Percentiles rank a stretch among this genome's conserved stretches.
Conservation (phyloP, 2,797 vertebrate species). For the Sebastes taczanowskii region DNA sequence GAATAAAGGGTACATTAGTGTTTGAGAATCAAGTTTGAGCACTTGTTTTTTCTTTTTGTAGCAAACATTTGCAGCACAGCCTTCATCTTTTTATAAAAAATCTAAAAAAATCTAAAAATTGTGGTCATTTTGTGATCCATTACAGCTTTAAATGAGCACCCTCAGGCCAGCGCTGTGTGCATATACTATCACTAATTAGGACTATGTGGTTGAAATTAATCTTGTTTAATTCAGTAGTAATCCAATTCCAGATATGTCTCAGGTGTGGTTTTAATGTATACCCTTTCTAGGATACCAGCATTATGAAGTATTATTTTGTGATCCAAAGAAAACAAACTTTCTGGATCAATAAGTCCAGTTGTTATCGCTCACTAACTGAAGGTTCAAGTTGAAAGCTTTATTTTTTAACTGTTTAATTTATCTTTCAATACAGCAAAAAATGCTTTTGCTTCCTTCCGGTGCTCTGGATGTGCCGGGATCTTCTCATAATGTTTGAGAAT, state of each 20-base stretch:
- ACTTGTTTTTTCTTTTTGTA: background rate
- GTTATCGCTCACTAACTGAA: too few relatives aligned
- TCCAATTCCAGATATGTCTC: background rate
- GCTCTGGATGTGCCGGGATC: background rate
- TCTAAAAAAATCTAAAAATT: background rate
- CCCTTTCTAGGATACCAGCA: background rate
- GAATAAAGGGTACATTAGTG: background rate
- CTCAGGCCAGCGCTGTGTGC: background rate
- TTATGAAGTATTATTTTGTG: background rate
- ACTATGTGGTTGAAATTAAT: background rate
- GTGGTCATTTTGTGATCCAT: constrained; percentile 1
- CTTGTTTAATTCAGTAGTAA: background rate
- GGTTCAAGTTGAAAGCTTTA: background rate
- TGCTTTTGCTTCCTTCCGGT: background rate
- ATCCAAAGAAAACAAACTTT: background rate
- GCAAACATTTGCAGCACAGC: background rate
- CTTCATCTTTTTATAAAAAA: background rate
- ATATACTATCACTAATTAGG: background rate
- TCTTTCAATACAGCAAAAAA: background rate
- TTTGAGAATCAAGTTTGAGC: background rate
- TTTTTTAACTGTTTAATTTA: background rate
- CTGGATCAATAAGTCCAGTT: background rate
- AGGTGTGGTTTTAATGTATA: background rate
- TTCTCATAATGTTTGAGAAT: constrained; percentile 12
- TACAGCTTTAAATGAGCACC: constrained; percentile 19